Evolutionary conservation across 2,888 invertebrate genomes (phyloP).

Genomic region (Mimachlamys varia): DNA sequence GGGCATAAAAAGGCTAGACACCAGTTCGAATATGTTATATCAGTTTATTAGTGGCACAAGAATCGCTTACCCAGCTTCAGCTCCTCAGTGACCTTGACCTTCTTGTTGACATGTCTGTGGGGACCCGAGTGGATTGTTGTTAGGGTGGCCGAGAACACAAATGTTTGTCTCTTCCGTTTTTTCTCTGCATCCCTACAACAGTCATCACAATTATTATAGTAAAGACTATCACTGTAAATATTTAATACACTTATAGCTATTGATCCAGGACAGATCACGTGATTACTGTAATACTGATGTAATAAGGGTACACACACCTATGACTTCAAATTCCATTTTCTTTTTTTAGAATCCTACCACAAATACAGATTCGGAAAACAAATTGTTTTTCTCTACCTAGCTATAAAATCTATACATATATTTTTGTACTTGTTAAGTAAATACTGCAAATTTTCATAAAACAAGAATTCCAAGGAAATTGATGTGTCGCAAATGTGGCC

Average conservation of each 20-base stretch:
- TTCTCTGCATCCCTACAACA: conserved; percentile 48
- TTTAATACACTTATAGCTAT: too few relatives aligned
- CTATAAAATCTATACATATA: too few relatives aligned
- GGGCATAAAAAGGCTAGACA: too few relatives aligned
- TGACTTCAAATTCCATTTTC: conserved; percentile 83
- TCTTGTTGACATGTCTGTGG: conserved; percentile 82
- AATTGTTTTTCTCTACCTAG: too few relatives aligned
- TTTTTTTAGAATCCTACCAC: too few relatives aligned
- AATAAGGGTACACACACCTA: conserved; percentile 57
- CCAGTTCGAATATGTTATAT: too few relatives aligned
- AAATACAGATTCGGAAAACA: too few relatives aligned
- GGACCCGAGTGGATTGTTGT: conserved; percentile 93
- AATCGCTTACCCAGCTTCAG: conserved; percentile 81
- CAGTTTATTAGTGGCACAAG: background rate
- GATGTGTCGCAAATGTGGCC: too few relatives aligned
- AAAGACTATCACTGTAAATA: too few relatives aligned
- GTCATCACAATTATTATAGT: background rate
- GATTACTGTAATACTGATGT: conserved; percentile 54
- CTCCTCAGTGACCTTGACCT: conserved; percentile 73
- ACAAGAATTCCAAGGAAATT: too few relatives aligned
- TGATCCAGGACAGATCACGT: conserved; percentile 86
- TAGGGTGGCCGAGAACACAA: conserved; percentile 98
- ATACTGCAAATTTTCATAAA: too few relatives aligned
- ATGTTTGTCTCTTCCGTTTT: conserved; percentile 88
- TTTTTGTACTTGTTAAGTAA: too few relatives aligned